Conservation (phyloP, 2,113 vertebrate species). For the Oreochromis tanganicae region DNA sequence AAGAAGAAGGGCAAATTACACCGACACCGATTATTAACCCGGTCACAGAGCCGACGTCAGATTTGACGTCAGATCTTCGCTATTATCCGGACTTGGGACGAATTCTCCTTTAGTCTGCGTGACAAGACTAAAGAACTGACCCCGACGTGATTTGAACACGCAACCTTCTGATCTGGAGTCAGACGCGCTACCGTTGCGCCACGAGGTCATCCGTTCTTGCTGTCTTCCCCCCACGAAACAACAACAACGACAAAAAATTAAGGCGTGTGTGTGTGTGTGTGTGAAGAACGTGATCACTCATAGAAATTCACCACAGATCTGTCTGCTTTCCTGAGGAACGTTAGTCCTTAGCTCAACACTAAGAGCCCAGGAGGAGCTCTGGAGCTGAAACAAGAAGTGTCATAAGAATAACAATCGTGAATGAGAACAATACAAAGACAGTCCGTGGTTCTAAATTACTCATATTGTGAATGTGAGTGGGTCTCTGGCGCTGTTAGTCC, state of each 20-base stretch:
- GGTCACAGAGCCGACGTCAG: not conserved
- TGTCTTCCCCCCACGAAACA: accelerated
- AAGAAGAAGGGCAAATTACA: not conserved
- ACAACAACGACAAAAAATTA: not conserved
- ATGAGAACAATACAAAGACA: not conserved
- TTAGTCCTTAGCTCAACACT: not conserved
- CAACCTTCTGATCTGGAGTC: not conserved
- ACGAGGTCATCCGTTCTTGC: accelerated
- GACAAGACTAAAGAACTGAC: not conserved
- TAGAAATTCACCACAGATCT: accelerated
- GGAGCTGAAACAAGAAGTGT: not conserved
- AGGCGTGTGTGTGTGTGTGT: accelerated
- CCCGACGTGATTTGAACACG: not conserved
- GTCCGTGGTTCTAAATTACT: not conserved
- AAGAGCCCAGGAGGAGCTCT: not conserved
- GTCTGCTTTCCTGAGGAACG: not conserved
- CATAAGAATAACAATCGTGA: not conserved
- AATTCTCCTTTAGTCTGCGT: not conserved
- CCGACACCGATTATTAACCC: accelerated
- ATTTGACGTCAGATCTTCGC: not conserved
- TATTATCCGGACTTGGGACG: accelerated
- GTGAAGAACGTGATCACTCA: not conserved
- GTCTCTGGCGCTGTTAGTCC: not conserved
- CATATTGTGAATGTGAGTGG: not conserved
- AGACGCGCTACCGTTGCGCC: not conserved